phyloP scores from a whole-genome alignment of 64 coral and sea anemone genomes.

The Pachyseris speciosa region DNA sequence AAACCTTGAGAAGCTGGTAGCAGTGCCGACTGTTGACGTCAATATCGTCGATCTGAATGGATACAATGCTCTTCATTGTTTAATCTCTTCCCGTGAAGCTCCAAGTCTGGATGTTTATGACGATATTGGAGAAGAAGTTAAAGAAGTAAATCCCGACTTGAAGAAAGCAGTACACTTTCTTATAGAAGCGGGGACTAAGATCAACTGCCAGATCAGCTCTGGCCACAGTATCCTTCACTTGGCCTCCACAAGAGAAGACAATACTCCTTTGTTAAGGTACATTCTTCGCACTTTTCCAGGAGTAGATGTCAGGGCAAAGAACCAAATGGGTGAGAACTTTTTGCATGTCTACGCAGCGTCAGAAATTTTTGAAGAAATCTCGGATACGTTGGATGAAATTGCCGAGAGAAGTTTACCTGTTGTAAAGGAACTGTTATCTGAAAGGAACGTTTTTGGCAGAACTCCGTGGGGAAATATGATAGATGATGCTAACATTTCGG shows the following conservation, averaged over 20 bases:
- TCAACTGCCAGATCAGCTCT: slow-evolving; percentile 8
- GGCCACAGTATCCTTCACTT: slow-evolving; percentile 4
- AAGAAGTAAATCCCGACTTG: background rate
- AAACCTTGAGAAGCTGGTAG: background rate
- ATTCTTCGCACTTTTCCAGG: background rate
- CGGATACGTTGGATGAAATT: background rate
- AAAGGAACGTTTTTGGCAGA: background rate
- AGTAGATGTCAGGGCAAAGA: background rate
- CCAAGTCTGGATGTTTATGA: background rate
- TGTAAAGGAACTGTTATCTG: background rate
- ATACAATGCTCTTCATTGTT: slow-evolving; percentile 14
- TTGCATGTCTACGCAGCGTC: slow-evolving; percentile 6
- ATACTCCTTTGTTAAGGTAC: slow-evolving; percentile 10
- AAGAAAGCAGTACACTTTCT: background rate
- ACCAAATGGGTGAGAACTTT: slow-evolving; percentile 22
- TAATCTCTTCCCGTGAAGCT: background rate
- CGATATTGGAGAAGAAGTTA: background rate
- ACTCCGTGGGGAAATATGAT: slow-evolving; percentile 15
- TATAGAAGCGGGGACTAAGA: background rate
- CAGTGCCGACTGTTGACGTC: background rate
- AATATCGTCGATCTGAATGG: slow-evolving; percentile 2
- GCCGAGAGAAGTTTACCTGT: background rate
- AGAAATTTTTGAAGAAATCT: slow-evolving; percentile 24
- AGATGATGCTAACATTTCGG: slow-evolving; percentile 32
- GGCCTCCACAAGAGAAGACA: background rate